phyloP scores from a whole-genome alignment of 2,113 vertebrate genomes.

The Vombatus ursinus region DNA sequence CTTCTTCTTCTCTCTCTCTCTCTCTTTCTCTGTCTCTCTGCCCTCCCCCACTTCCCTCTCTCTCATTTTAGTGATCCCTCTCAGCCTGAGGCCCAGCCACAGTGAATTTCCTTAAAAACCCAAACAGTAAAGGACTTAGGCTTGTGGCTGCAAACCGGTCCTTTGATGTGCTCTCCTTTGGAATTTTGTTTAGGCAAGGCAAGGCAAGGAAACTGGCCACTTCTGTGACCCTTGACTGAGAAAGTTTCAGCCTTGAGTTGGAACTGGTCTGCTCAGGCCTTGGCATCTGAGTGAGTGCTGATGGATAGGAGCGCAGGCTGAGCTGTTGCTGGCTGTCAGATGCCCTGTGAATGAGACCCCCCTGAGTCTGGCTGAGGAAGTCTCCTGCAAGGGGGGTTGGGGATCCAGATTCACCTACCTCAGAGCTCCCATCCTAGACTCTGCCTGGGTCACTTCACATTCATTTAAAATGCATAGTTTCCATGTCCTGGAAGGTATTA shows the following conservation, averaged over 20 bases:
- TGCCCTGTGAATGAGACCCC: constrained; percentile 50
- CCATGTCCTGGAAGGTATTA: constrained; percentile 42
- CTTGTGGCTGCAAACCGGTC: constrained; percentile 45
- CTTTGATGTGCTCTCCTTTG: constrained; percentile 63
- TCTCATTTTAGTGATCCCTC: constrained; percentile 47
- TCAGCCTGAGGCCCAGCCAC: constrained; percentile 49
- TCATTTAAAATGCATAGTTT: constrained; percentile 52
- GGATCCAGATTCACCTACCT: constrained; percentile 28
- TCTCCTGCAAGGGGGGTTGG: constrained; percentile 49
- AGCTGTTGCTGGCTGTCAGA: constrained; percentile 52
- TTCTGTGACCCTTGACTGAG: constrained; percentile 60
- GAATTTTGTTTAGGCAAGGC: constrained; percentile 61
- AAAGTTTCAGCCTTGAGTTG: constrained; percentile 65
- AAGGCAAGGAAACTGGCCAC: constrained; percentile 50
- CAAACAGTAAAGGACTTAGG: constrained; percentile 39
- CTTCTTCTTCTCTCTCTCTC: not conserved
- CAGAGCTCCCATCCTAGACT: constrained; percentile 54
- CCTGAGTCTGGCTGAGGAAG: constrained; percentile 27
- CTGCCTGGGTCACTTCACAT: not conserved
- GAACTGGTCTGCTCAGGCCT: constrained; percentile 49
- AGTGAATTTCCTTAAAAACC: constrained; percentile 56
- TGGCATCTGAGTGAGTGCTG: constrained; percentile 64
- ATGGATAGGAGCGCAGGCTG: constrained; percentile 70
- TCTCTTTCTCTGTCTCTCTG: not conserved
- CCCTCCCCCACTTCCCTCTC: not conserved